These are phyloP conservation scores for Petrolisthes manimaculis DNA, from an alignment of 2,888 invertebrate species.

Conservation along the genomic window DNA sequence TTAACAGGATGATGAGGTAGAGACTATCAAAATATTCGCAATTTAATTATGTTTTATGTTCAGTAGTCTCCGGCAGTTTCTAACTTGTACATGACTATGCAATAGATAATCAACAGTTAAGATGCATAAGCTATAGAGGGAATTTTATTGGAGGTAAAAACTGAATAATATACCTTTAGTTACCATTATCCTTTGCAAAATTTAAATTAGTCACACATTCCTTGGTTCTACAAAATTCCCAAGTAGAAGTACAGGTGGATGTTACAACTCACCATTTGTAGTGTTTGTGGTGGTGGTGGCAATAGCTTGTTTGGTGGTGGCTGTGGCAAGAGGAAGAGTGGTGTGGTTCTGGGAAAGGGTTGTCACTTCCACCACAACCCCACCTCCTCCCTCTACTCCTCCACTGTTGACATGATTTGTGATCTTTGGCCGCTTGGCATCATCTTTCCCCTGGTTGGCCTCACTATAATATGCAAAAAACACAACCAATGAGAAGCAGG, in stretches of 20 bases:
- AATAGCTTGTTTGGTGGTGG: too few relatives aligned
- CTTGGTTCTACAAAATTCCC: too few relatives aligned
- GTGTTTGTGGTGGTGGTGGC: not conserved
- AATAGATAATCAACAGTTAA: too few relatives aligned
- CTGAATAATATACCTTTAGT: too few relatives aligned
- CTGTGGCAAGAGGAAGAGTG: not conserved
- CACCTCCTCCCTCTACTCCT: not conserved
- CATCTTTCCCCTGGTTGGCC: constrained; percentile 7
- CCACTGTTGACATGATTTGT: constrained; percentile 5
- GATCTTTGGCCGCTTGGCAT: constrained; percentile 16
- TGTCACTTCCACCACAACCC: not conserved
- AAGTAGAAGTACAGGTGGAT: too few relatives aligned
- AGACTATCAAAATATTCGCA: not conserved
- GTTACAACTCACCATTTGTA: not conserved
- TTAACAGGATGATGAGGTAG: not conserved
- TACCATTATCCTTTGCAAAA: too few relatives aligned
- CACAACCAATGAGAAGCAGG: not conserved
- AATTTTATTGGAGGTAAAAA: too few relatives aligned
- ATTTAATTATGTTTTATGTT: too few relatives aligned
- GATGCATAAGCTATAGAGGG: too few relatives aligned
- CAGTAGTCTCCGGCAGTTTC: too few relatives aligned
- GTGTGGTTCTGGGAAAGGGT: not conserved
- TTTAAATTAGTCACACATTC: too few relatives aligned
- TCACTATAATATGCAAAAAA: constrained; percentile 9
- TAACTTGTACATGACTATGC: too few relatives aligned